Conservation (phyloP, 2,113 vertebrate species). For the Gnathonemus longibarbis region DNA sequence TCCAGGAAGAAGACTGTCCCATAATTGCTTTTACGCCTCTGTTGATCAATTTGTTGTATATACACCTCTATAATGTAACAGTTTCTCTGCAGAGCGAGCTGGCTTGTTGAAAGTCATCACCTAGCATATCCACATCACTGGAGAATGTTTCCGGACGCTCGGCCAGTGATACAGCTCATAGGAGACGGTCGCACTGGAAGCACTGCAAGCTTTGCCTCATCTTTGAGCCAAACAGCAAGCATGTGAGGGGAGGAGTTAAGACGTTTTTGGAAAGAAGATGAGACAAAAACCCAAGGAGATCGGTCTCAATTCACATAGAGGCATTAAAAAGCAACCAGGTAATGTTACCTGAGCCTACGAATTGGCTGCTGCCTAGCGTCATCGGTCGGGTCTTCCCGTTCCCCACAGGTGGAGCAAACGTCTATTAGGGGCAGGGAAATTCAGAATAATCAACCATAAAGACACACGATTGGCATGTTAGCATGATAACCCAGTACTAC, state of each 20-base stretch:
- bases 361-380: conserved; percentile 75
- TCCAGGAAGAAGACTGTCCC: not conserved
- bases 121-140: not conserved
- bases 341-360: conserved; percentile 75
- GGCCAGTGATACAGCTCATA: not conserved
- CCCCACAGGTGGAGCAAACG: conserved; percentile 85
- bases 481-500: not conserved
- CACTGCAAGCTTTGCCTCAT: not conserved
- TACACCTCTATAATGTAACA: not conserved
- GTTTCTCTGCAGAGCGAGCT: not conserved
- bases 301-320: not conserved
- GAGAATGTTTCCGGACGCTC: not conserved
- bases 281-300: too few species aligned
- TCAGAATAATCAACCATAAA: not conserved
- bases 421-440: conserved; percentile 62
- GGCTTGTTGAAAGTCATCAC: not conserved
- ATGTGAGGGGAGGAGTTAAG: not conserved
- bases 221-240: not conserved
- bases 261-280: not conserved
- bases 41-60: not conserved
- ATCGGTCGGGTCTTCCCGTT: conserved; percentile 84
- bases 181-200: not conserved
- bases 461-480: not conserved
- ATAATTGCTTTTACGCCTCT: not conserved
- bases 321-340: not conserved